These are phyloP conservation scores for Sylvietta virens DNA, from an alignment of 2,113 vertebrate species.

Conservation along the genomic window DNA sequence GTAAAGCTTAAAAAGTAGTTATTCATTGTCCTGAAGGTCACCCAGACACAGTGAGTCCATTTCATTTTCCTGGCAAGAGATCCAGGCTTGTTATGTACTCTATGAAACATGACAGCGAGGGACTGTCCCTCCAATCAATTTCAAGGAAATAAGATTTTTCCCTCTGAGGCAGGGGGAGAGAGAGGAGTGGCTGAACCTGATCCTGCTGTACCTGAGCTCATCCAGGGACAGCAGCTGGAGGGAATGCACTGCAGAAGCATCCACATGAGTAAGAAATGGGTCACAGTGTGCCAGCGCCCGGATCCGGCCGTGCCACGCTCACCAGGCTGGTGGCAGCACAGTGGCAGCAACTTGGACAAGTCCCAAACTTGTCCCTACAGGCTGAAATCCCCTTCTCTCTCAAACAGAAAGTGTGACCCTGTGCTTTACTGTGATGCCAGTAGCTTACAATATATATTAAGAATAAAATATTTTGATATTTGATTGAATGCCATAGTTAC, in stretches of 20 bases:
- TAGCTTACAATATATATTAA: not conserved
- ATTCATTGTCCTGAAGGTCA: constrained; percentile 53
- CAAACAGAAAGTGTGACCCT: not conserved
- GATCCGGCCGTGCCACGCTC: rapidly evolving
- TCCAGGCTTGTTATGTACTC: constrained; percentile 12
- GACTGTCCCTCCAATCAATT: not conserved
- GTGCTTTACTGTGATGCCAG: not conserved
- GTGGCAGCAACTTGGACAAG: not conserved
- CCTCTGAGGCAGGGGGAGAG: not conserved
- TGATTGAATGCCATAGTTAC: not conserved
- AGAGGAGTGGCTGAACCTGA: not conserved
- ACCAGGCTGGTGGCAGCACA: not conserved
- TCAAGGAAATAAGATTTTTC: not conserved
- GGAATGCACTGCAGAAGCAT: not conserved
- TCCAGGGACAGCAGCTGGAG: not conserved
- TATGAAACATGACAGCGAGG: not conserved
- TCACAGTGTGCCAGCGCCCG: rapidly evolving
- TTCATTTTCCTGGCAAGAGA: constrained; percentile 49
- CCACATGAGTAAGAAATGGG: rapidly evolving
- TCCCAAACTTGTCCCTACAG: not conserved
- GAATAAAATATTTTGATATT: not conserved
- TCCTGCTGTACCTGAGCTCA: not conserved
- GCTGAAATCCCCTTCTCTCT: not conserved
- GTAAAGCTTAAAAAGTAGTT: constrained; percentile 10
- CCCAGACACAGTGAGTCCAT: constrained; percentile 8